Evolutionary conservation across 2,888 invertebrate species (phyloP).

Genomic region (Cyclophora albipunctata): DNA sequence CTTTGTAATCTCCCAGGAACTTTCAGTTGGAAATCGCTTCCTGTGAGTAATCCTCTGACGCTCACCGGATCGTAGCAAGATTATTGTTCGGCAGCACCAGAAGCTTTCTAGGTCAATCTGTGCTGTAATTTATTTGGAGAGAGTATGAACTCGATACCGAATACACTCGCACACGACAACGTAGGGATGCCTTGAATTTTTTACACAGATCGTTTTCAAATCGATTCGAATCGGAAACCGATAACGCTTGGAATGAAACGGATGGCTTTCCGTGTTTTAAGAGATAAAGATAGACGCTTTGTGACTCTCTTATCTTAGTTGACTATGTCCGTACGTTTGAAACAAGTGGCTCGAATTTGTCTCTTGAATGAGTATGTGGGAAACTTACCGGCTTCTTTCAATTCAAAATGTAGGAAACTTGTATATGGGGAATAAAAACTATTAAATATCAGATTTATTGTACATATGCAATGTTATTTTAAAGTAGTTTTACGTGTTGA

Average conservation of each 20-base stretch:
- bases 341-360: too few species aligned
- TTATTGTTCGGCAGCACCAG: constrained; percentile 38
- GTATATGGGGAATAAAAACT: too few species aligned
- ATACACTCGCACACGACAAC: constrained; percentile 15
- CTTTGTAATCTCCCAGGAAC: too few species aligned
- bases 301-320: too few species aligned
- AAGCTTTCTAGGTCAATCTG: constrained; percentile 61
- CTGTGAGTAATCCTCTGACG: background rate
- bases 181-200: constrained; percentile 32
- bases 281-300: too few species aligned
- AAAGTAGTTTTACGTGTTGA: too few species aligned
- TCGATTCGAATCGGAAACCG: background rate
- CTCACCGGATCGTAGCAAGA: constrained; percentile 11
- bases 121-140: constrained; percentile 57
- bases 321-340: too few species aligned
- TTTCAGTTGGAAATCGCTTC: background rate
- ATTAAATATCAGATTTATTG: too few species aligned
- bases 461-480: too few species aligned
- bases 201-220: constrained; percentile 6
- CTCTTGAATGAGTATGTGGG: too few species aligned
- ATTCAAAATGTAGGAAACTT: too few species aligned
- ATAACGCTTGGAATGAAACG: background rate
- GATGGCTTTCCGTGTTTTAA: background rate
- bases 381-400: too few species aligned
- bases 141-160: constrained; percentile 37